Evolutionary conservation across 1,140 invertebrate species (phyloP), one percentile per base, ranked within the genome.

Genomic region (Carposina sasakii): DNA sequence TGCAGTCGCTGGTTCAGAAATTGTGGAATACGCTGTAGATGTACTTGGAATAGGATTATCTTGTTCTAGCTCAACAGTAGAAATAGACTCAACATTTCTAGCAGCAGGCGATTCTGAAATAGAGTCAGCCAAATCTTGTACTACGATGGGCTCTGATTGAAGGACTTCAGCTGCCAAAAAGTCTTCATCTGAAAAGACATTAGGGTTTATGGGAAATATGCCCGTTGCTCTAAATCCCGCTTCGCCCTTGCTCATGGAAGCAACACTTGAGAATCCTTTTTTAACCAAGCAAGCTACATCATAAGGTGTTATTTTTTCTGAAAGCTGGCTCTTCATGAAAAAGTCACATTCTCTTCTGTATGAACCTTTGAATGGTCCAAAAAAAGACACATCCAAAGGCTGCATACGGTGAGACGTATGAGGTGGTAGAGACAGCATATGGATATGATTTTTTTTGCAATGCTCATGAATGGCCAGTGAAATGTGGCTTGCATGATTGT

Each of bases 381-480:
- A n/a, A n/a, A n/a, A n/a, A n/a, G n/a, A n/a, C n/a, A n/a, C n/a
- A n/a, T n/a, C n/a, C n/a, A 57, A 48, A 52, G 59, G 59, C 24
- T 57, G 52, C 52, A 58, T 51, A 1, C 48, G 6, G 23, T 57
- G 54, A 22, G 59, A 57, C 15, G 48, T 54, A 16, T 61, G 54
- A 2, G 45, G 48, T 26, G 54, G 58, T 5, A 60, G 28, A 22
- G 50, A 56, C n/a, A 57, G 42, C 48, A 57, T 60, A 48, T 56
- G 44, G 2, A 57, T 24, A 36, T 55, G 12, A 16, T 85, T 57
- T 72, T 61, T 63, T 76, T 81, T 52, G 67, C 72, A 40, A 68
- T 76, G 20, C 67, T 79, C 13, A 86, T 60, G 62, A 76, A 67
- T 54, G 74, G 83, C 16, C 50, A 53, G n/a, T n/a, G n/a, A n/a